These are phyloP conservation scores for Eulemur mongoz DNA, from an alignment of 2,797 vertebrate species.

Conservation along the genomic window DNA sequence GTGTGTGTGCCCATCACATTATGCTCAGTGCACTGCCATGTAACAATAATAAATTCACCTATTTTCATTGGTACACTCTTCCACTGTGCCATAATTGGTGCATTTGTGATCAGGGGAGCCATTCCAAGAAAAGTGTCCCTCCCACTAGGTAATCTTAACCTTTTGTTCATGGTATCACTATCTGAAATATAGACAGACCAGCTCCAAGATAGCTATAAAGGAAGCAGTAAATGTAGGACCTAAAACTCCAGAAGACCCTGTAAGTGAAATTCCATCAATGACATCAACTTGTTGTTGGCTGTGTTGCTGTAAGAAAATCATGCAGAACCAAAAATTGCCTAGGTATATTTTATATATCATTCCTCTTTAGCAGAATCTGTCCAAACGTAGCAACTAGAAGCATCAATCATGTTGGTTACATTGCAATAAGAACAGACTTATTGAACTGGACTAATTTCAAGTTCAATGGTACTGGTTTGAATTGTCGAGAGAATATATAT, in stretches of 20 bases:
- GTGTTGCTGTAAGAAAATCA: not conserved
- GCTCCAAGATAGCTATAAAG: not conserved
- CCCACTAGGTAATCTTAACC: not conserved
- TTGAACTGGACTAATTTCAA: slow-evolving; percentile 7
- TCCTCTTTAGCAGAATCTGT: not conserved
- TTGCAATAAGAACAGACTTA: not conserved
- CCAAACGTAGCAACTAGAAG: not conserved
- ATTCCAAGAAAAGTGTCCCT: not conserved
- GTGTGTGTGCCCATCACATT: not conserved
- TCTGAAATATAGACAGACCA: not conserved
- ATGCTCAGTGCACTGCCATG: not conserved
- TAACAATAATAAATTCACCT: not conserved
- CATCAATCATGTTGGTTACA: not conserved
- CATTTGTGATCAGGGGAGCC: not conserved
- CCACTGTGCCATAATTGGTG: not conserved
- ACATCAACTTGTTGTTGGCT: not conserved
- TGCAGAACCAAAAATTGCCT: not conserved
- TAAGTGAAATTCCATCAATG: not conserved
- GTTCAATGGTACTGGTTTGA: not conserved
- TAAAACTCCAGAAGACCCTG: not conserved
- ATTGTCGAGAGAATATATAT: not conserved
- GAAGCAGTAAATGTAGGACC: not conserved
- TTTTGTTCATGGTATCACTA: not conserved
- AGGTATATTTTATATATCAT: not conserved
- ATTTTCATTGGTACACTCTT: not conserved